Evolutionary conservation across 2,113 vertebrate genomes (phyloP).

Genomic region (Myrmecophaga tridactyla): DNA sequence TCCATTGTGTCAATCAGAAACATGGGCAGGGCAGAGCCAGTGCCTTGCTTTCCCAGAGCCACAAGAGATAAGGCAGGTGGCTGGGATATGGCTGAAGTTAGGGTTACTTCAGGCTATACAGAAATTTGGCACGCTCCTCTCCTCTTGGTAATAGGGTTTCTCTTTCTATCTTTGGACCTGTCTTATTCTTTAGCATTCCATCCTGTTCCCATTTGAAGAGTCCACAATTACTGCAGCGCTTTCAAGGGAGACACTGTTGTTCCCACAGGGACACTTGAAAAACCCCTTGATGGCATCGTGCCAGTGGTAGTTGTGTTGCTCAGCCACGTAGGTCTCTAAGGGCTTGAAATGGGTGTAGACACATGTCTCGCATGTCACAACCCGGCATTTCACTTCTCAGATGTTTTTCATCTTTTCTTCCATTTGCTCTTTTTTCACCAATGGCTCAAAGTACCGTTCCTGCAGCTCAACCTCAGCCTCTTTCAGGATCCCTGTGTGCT

Average conservation of each 20-base stretch:
- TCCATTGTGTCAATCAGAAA: neutral
- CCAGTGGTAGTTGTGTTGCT: slow-evolving; percentile 91
- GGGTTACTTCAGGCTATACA: slow-evolving; percentile 90
- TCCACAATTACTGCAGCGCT: slow-evolving; percentile 95
- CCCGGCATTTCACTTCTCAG: slow-evolving; percentile 93
- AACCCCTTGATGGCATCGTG: slow-evolving; percentile 93
- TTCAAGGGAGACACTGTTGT: slow-evolving; percentile 90
- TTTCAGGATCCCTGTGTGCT: slow-evolving; percentile 85
- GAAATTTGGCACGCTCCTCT: slow-evolving; percentile 94
- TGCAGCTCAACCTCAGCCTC: slow-evolving; percentile 93
- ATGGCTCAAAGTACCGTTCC: slow-evolving; percentile 91
- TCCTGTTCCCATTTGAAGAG: slow-evolving; percentile 97
- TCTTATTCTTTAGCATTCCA: slow-evolving; percentile 97
- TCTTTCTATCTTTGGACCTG: slow-evolving; percentile 92
- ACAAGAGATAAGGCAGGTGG: neutral
- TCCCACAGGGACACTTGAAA: slow-evolving; percentile 96
- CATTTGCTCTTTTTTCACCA: slow-evolving; percentile 97
- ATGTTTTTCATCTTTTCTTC: slow-evolving; percentile 97
- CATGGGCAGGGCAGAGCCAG: neutral
- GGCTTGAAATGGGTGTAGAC: slow-evolving; percentile 95
- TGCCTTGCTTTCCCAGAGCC: neutral
- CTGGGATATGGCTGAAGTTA: neutral
- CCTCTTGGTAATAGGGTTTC: slow-evolving; percentile 94
- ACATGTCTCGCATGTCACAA: slow-evolving; percentile 93
- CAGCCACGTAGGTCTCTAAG: slow-evolving; percentile 88